These are phyloP conservation scores for Goniozus legneri DNA, from an alignment of 1,140 invertebrate species.

Conservation along the genomic window DNA sequence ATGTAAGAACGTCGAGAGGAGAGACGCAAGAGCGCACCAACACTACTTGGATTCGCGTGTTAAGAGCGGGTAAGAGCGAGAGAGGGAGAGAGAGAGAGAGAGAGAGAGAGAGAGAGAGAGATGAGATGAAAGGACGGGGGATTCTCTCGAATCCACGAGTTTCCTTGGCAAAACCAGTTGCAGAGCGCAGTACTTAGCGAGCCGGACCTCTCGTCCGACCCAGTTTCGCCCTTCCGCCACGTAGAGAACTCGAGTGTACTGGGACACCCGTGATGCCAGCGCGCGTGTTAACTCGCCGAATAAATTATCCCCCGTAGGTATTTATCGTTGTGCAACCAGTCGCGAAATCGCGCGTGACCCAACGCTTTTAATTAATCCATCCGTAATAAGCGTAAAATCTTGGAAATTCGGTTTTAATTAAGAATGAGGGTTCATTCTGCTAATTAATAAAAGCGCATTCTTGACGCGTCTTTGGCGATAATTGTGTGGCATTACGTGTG, in stretches of 20 bases:
- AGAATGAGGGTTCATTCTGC: not conserved
- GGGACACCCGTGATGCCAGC: not conserved
- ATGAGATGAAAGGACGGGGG: not conserved
- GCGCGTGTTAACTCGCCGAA: not conserved
- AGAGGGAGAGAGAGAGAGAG: not conserved
- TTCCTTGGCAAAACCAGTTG: not conserved
- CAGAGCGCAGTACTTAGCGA: not conserved
- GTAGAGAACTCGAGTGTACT: not conserved
- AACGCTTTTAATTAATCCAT: not conserved
- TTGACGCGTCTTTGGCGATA: too few species aligned
- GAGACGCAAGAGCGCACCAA: too few species aligned
- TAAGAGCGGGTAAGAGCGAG: constrained; percentile 1
- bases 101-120: constrained; percentile 11
- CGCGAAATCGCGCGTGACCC: not conserved
- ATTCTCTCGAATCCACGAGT: not conserved
- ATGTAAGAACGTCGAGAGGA: too few species aligned
- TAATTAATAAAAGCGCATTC: too few species aligned
- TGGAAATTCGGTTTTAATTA: not conserved
- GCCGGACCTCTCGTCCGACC: not conserved
- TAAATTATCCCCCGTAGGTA: not conserved
- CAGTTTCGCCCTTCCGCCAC: not conserved
- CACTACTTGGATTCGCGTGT: too few species aligned
- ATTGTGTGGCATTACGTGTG: too few species aligned
- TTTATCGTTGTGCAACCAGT: not conserved
- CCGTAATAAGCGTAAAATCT: not conserved